Percentiles rank a stretch among this genome's conserved stretches.
Conservation (phyloP, 2,113 vertebrate genomes). For the Lagopus leucura region DNA sequence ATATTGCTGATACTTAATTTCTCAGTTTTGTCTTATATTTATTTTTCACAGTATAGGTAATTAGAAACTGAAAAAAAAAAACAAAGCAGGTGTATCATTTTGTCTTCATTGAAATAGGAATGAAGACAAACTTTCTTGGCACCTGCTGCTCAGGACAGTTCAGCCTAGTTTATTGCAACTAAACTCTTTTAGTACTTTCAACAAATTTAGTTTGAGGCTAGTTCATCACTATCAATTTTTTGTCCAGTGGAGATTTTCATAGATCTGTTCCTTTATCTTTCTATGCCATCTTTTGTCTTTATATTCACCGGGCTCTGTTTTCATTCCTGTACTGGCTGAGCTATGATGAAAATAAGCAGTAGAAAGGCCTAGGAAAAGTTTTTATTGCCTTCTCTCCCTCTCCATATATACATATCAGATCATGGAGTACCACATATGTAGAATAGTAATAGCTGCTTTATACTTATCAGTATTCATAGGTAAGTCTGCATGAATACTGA, state of each 20-base stretch:
- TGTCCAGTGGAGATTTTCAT: neutral
- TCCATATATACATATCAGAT: neutral
- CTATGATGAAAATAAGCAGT: neutral
- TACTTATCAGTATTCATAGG: neutral
- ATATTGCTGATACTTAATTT: neutral
- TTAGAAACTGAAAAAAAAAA: neutral
- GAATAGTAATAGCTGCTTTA: neutral
- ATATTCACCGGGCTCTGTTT: neutral
- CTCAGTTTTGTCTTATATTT: neutral
- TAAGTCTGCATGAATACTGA: neutral
- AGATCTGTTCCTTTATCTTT: neutral
- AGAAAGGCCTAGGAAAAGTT: neutral
- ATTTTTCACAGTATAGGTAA: neutral
- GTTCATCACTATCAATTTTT: neutral
- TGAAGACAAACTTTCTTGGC: neutral
- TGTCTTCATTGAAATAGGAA: neutral
- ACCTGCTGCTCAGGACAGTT: neutral
- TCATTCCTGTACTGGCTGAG: neutral
- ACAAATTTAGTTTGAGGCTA: neutral
- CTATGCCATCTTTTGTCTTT: neutral
- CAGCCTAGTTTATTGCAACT: neutral
- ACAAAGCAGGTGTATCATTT: neutral
- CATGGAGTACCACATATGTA: neutral
- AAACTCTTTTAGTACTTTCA: neutral
- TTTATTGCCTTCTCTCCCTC: neutral